These are phyloP conservation scores for Cynaeus angustus DNA, from an alignment of 2,888 invertebrate genomes.

Conservation along the genomic window DNA sequence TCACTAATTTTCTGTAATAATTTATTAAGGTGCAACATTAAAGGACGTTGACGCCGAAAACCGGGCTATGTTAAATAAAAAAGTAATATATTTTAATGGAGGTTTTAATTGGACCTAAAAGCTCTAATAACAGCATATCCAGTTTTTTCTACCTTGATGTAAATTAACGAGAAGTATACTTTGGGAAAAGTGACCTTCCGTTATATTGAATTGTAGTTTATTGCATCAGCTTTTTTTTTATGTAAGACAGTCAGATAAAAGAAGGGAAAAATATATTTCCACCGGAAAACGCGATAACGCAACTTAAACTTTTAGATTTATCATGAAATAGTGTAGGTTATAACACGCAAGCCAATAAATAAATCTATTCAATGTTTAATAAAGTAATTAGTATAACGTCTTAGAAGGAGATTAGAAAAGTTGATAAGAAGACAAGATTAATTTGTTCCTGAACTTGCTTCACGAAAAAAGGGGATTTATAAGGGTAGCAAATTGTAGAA, in stretches of 20 bases:
- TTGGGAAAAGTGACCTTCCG: not conserved
- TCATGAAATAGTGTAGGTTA: constrained; percentile 13
- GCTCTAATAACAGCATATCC: constrained; percentile 6
- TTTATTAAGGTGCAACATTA: not conserved
- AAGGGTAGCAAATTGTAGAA: constrained; percentile 11
- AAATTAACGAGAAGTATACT: constrained; percentile 6
- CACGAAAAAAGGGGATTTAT: constrained; percentile 40
- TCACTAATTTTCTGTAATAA: not conserved
- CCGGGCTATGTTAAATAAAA: not conserved
- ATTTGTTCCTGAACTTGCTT: constrained; percentile 27
- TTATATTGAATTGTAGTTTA: constrained; percentile 3
- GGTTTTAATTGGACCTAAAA: constrained; percentile 18
- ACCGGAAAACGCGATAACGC: constrained; percentile 21
- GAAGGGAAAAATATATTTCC: constrained; percentile 14
- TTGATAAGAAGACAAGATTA: constrained; percentile 39
- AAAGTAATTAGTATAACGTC: constrained; percentile 40
- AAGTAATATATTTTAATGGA: constrained; percentile 16
- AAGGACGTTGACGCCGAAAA: constrained; percentile 13
- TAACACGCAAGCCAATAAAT: constrained; percentile 39
- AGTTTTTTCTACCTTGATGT: not conserved
- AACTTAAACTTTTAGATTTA: constrained; percentile 32
- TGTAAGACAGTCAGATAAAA: not conserved
- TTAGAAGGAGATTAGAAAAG: constrained; percentile 28
- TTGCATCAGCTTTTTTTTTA: constrained; percentile 1
- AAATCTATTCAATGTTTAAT: constrained; percentile 35